Base-by-base conservation (phyloP, 2,797 vertebrate genomes). In the Geotrypetes seraphini region DNA sequence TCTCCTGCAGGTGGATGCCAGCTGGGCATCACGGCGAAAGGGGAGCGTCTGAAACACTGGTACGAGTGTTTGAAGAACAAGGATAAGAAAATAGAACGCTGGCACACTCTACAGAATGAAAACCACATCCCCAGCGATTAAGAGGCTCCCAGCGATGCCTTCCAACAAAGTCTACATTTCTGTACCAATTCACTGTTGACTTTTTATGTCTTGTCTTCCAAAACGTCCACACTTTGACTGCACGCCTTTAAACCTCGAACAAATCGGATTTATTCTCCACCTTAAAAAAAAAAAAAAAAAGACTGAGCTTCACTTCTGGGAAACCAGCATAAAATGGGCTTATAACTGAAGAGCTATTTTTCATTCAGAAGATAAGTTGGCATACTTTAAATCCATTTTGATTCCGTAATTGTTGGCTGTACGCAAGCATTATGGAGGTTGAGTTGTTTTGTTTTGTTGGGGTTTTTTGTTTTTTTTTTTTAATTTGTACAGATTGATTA, bases 41-140 rank as follows among this genome's bases (percentile, higher is more conserved):
- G 94, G 2, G 94, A 98, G 56, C 68, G 87, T 39, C 86, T 97
- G 69, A 97, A 95, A 77, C 90, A 96, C 73, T 98, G 92, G 92
- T 97, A 95, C 1, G 92, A 96, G 58, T 97, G 92, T 33, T 46
- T 97, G 69, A 98, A 97, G 76, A 98, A 98, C 79, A 98, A 98
- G 67, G 94, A 98, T 75, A 96, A 95, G 89, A 91, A 78, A 75
- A 96, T 97, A 0, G 94, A 98, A 53, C 94, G 92, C 52, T 98
- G 94, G 94, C 94, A 98, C 73, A 92, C 90, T 42, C 75, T 98
- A 36, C 52, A 85, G 13, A 94, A 88, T 0, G 92, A 92, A 73
- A 92, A 86, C 57, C 91, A 93, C 0, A 50, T 87, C 20, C 70
- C 89, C 4, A 96, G 94, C 0, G 92, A 97, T 61, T 97, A 89